phyloP scores from a whole-genome alignment of 2,797 vertebrate genomes.

The Pangasius djambal region DNA sequence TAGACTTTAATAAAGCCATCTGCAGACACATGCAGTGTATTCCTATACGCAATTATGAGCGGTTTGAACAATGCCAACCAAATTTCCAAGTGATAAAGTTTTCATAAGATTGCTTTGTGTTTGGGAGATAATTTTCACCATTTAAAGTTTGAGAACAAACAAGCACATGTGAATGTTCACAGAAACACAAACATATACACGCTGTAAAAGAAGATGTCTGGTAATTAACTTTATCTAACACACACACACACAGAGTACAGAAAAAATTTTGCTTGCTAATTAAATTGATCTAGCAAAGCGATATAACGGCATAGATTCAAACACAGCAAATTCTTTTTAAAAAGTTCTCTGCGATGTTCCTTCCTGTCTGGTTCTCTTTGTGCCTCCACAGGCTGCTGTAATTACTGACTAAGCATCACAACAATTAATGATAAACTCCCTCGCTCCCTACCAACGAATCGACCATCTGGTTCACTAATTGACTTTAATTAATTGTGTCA shows the following conservation, averaged over 20 bases:
- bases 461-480: constrained; percentile 64
- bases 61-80: background rate
- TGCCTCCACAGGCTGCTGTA: constrained; percentile 31
- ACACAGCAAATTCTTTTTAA: background rate
- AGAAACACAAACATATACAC: background rate
- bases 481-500: constrained; percentile 59
- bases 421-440: constrained; percentile 56
- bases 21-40: background rate
- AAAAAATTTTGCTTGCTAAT: constrained; percentile 24
- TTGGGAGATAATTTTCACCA: background rate
- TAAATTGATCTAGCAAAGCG: background rate
- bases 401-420: constrained; percentile 45
- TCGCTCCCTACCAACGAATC: constrained; percentile 36
- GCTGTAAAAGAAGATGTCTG: background rate
- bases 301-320: constrained; percentile 17
- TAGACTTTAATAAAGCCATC: constrained; percentile 24
- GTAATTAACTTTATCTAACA: constrained; percentile 1
- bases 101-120: background rate
- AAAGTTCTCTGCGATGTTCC: constrained; percentile 27
- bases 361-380: background rate
- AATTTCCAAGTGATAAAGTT: background rate
- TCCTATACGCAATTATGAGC: background rate
- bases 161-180: background rate
- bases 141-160: background rate
- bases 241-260: background rate